Evolutionary conservation across 2,113 vertebrate genomes (phyloP).

Genomic region (Regulus satrapa): DNA sequence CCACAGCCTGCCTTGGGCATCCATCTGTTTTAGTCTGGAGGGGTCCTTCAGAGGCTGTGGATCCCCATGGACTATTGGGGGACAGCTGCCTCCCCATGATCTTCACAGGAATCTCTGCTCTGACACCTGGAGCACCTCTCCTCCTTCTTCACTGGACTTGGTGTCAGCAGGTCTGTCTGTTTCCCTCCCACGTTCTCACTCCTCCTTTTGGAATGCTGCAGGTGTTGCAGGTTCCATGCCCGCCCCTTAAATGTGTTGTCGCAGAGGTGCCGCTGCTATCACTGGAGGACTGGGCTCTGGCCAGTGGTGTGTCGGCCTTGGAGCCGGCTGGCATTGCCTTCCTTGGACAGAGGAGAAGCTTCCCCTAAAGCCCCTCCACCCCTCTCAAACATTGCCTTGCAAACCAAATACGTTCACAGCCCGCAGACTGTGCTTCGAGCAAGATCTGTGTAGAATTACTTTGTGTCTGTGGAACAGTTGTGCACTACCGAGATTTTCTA

Average conservation of each 20-base stretch:
- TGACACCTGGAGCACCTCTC: rapidly evolving
- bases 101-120: neutral
- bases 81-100: neutral
- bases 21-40: neutral
- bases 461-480: neutral
- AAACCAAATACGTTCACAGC: neutral
- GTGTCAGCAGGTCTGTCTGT: neutral
- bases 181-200: neutral
- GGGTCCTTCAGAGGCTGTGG: neutral
- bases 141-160: neutral
- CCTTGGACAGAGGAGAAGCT: neutral
- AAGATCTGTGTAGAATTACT: neutral
- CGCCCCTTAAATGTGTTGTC: rapidly evolving
- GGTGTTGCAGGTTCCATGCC: neutral
- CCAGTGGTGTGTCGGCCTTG: rapidly evolving
- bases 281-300: rapidly evolving
- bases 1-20: neutral
- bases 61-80: neutral
- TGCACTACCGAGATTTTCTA: rapidly evolving
- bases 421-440: neutral
- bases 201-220: neutral
- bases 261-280: rapidly evolving
- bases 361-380: rapidly evolving
- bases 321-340: rapidly evolving
- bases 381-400: neutral